Evolutionary conservation across 1,140 invertebrate species (phyloP).

Genomic region (Bombus polaris): DNA sequence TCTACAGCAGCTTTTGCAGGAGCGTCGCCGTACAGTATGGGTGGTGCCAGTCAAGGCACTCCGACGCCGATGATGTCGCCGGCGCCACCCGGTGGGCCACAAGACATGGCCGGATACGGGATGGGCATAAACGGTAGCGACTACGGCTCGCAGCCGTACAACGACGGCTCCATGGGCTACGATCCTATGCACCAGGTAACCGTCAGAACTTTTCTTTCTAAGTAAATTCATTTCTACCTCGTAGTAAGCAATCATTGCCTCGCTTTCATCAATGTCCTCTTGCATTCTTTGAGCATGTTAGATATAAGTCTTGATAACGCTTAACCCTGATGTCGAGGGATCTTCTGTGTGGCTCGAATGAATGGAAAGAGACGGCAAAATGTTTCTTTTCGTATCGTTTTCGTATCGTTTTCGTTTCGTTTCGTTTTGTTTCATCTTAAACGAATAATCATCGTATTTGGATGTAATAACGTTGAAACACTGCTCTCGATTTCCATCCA

Average conservation of each 20-base stretch:
- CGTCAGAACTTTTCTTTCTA: background rate
- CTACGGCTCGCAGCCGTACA: constrained; percentile 91
- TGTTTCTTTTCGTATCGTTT: background rate
- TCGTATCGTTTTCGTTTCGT: background rate
- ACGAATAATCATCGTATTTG: background rate
- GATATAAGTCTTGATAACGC: constrained; percentile 24
- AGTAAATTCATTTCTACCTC: background rate
- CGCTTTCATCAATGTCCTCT: constrained; percentile 50
- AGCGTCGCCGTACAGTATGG: constrained; percentile 95
- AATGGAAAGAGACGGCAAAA: constrained; percentile 25
- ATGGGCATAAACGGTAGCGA: constrained; percentile 94
- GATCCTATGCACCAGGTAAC: constrained; percentile 93
- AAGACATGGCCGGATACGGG: constrained; percentile 94
- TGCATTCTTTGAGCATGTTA: constrained; percentile 40
- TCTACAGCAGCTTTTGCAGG: constrained; percentile 86
- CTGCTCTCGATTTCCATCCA: constrained; percentile 58
- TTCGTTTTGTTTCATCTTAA: background rate
- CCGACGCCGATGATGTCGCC: constrained; percentile 97
- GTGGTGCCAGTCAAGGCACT: constrained; percentile 91
- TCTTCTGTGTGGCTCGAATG: background rate
- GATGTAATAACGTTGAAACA: background rate
- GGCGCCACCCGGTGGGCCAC: constrained; percentile 88
- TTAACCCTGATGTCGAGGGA: background rate
- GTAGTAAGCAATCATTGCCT: constrained; percentile 41
- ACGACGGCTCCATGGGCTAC: constrained; percentile 93